phyloP scores from a whole-genome alignment of 2,888 invertebrate genomes.

The Lypha dubia region DNA sequence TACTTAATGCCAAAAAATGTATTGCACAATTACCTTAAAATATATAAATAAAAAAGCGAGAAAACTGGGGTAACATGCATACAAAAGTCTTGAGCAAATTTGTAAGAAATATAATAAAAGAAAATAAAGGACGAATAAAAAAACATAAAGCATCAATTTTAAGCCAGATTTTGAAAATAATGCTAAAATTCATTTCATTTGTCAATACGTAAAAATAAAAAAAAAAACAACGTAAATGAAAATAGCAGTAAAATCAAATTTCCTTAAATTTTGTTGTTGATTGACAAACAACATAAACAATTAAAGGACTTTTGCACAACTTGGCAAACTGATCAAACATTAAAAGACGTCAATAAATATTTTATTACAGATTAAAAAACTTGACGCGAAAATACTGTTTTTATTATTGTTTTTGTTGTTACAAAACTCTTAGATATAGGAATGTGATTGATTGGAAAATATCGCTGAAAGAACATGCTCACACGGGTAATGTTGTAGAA shows the following conservation, averaged over 20 bases:
- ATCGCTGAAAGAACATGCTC: no score
- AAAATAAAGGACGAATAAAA: conserved; percentile 7
- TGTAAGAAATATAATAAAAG: background rate
- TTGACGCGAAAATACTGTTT: conserved; percentile 8
- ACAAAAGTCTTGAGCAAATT: background rate
- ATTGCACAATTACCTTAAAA: conserved; percentile 53
- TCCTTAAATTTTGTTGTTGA: conserved; percentile 9
- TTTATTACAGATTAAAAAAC: conserved; percentile 20
- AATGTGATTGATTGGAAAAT: no score
- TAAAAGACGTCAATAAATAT: conserved; percentile 8
- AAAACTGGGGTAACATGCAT: conserved; percentile 1
- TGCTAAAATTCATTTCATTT: conserved; percentile 28
- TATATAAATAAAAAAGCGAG: background rate
- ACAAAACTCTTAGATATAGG: background rate
- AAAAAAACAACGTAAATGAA: background rate
- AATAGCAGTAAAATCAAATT: background rate
- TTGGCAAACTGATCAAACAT: background rate
- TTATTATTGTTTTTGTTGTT: background rate
- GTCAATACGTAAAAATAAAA: background rate
- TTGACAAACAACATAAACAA: conserved; percentile 15
- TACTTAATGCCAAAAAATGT: conserved; percentile 60
- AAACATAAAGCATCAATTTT: conserved; percentile 38
- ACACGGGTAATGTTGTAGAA: no score
- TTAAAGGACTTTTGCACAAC: conserved; percentile 9
- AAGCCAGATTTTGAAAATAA: conserved; percentile 17